Conservation (phyloP, 2,113 vertebrate genomes). For the Percina caprodes region DNA sequence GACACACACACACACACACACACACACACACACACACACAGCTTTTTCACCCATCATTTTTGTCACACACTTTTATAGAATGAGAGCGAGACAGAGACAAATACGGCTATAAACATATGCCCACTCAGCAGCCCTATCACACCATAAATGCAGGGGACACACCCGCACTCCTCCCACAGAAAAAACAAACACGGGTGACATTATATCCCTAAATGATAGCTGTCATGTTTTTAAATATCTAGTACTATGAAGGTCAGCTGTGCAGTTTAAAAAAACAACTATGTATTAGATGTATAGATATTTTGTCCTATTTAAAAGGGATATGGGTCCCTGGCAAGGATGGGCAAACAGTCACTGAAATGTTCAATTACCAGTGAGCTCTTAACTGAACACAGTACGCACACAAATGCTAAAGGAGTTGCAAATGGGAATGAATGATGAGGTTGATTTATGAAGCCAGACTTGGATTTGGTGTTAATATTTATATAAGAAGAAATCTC, state of each 20-base stretch:
- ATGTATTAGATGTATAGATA: background rate
- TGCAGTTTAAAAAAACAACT: background rate
- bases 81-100: background rate
- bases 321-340: background rate
- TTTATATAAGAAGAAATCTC: background rate
- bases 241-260: background rate
- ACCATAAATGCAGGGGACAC: slow-evolving; percentile 12
- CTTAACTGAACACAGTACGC: background rate
- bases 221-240: background rate
- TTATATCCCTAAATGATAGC: background rate
- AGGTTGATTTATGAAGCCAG: background rate
- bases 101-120: background rate
- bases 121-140: background rate
- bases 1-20: too few relatives aligned
- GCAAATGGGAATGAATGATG: background rate
- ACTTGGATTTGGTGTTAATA: background rate
- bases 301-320: background rate
- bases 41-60: background rate
- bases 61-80: background rate
- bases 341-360: background rate
- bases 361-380: background rate
- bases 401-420: background rate
- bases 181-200: slow-evolving; percentile 25
- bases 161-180: background rate
- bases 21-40: background rate